Evolutionary conservation across 2,888 invertebrate genomes (phyloP).

Genomic region (Odontothrips loti): DNA sequence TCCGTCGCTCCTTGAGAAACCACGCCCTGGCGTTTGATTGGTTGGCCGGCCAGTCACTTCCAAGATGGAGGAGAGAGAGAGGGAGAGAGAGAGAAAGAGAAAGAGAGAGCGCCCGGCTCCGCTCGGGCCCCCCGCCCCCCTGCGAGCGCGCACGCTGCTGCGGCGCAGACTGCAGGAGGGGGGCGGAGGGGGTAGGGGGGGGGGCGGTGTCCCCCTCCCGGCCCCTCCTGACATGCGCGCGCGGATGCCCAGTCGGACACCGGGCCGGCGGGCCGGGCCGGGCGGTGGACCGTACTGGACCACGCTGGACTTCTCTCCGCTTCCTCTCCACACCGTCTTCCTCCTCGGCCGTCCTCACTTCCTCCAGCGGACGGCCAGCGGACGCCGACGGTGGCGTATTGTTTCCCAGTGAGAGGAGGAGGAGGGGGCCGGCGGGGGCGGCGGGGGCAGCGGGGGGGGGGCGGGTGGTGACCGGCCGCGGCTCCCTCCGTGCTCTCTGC

Average conservation of each 20-base stretch:
- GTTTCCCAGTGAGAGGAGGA: background rate
- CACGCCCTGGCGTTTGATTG: constrained; percentile 24
- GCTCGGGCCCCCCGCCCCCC: background rate
- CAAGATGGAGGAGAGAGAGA: constrained; percentile 23
- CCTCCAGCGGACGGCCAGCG: background rate
- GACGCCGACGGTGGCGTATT: background rate
- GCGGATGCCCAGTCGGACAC: background rate
- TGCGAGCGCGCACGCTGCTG: too few species aligned
- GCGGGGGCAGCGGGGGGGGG: too few species aligned
- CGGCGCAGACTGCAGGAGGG: background rate
- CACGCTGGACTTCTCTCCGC: background rate
- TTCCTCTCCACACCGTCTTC: background rate
- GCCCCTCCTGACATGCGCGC: constrained; percentile 1
- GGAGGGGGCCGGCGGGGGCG: too few species aligned
- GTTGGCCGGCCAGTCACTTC: constrained; percentile 18
- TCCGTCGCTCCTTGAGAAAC: constrained; percentile 25
- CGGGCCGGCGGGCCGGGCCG: background rate
- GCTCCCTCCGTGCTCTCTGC: background rate
- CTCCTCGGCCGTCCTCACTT: background rate
- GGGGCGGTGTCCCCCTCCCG: background rate
- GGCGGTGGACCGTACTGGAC: constrained; percentile 10
- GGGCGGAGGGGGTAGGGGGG: background rate
- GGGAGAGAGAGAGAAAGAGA: background rate
- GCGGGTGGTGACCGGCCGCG: too few species aligned
- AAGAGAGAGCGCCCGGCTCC: background rate